Evolutionary conservation across 2,888 invertebrate genomes (phyloP).

Genomic region (Petrolisthes manimaculis): DNA sequence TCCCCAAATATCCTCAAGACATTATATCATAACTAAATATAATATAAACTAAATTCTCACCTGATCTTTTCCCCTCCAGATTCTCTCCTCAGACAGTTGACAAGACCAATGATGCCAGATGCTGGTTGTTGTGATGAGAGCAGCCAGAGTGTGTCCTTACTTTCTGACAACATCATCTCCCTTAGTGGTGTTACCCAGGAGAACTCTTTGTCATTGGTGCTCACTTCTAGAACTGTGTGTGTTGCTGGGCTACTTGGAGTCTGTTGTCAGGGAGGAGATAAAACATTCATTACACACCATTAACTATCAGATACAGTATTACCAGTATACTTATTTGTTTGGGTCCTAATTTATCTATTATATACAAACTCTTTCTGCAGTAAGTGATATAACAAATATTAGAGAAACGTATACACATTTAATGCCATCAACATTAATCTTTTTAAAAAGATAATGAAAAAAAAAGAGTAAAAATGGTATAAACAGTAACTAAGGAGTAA

Average conservation of each 20-base stretch:
- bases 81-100: constrained; percentile 90
- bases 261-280: background rate
- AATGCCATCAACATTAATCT: too few relatives aligned
- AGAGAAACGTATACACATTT: too few relatives aligned
- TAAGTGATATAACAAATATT: too few relatives aligned
- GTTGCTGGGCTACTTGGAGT: background rate
- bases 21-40: background rate
- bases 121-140: constrained; percentile 79
- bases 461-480: too few relatives aligned
- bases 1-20: background rate
- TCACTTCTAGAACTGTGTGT: constrained; percentile 73
- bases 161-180: constrained; percentile 74
- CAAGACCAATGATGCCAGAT: constrained; percentile 87
- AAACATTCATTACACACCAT: background rate
- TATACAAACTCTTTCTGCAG: too few relatives aligned
- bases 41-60: constrained; percentile 68
- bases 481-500: too few relatives aligned
- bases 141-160: constrained; percentile 75
- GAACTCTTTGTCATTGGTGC: constrained; percentile 79
- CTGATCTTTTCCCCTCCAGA: constrained; percentile 84
- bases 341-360: too few relatives aligned
- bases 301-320: background rate
- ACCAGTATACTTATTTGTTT: background rate
- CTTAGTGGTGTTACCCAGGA: constrained; percentile 84
- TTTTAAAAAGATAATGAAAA: too few relatives aligned